Conservation (phyloP, 2,797 vertebrate genomes). For the Diplodus sargus region DNA sequence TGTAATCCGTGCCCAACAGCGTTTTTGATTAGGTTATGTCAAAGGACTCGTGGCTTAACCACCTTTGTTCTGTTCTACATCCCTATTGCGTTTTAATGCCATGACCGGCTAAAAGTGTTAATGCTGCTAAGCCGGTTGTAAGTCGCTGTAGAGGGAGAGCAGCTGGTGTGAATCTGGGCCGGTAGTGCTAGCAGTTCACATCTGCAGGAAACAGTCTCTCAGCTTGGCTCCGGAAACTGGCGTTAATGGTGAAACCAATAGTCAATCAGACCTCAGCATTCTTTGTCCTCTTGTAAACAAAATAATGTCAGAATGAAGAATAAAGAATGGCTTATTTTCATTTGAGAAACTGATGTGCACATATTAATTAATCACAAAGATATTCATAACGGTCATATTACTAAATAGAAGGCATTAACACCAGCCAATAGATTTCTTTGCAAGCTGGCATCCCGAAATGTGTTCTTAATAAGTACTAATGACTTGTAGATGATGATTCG, state of each 20-base stretch:
- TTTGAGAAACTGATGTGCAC: background rate
- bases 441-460: background rate
- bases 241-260: background rate
- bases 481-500: background rate
- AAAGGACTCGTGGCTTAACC: slow-evolving; percentile 10
- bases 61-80: slow-evolving; percentile 52
- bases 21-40: slow-evolving; percentile 31
- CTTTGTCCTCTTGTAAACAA: background rate
- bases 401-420: background rate
- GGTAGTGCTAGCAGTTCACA: slow-evolving; percentile 50
- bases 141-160: slow-evolving; percentile 50
- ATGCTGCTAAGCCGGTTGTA: slow-evolving; percentile 71
- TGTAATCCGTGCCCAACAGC: background rate
- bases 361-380: background rate
- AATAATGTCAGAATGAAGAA: background rate
- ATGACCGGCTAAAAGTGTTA: slow-evolving; percentile 53
- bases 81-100: slow-evolving; percentile 50
- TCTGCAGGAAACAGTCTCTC: slow-evolving; percentile 18
- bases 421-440: background rate
- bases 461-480: background rate
- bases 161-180: slow-evolving; percentile 73
- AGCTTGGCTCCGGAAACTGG: background rate
- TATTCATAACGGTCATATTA: background rate
- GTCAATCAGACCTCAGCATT: background rate
- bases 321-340: background rate